Evolutionary conservation across 2,113 vertebrate genomes (phyloP), one percentile per base, ranked within the genome.

Genomic region (Oncorhynchus nerka): DNA sequence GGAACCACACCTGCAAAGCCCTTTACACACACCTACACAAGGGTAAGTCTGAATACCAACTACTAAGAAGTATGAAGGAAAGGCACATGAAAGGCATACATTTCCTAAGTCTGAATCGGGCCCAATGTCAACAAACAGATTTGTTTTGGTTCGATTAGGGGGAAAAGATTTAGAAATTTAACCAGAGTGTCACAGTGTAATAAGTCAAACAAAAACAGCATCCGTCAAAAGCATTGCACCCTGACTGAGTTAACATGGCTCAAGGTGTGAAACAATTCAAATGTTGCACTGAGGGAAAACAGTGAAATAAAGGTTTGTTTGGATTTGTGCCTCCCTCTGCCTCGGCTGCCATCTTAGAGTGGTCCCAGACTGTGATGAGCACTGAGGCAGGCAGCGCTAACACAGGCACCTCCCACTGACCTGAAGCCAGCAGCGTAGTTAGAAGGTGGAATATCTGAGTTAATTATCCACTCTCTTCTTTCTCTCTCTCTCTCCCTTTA

Each of bases 361-460:
- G 3, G 66, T 49, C 24, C 5, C 71, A 64, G 70, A 19, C 24
- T 51, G 7, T 75, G 28, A 69, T 49, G 28, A 73, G 26, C 55
- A 32, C 45, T 39, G 39, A 66, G 30, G 51, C 73, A 73, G 68
- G 32, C 71, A 79, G 68, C 32, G 49, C 59, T 72, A 49, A 79
- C 76, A 77, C 59, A 55, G 59, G 67, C 71, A 68, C 75, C 26
- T 68, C 73, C 30, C 48, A 4, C 61, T 88, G 79, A 65, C 26
- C 71, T 68, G 20, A 39, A 59, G 74, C 62, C 34, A 65, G 24
- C 74, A 49, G 70, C 65, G n/a, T 65, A 49, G 74, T 71, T 75
- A 39, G 69, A 51, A 34, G 75, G 75, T 9, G 73, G 68, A 65
- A 71, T 39, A 62, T 34, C 30, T 68, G 49, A 76, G 66, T 75